These are phyloP conservation scores for Hydropsyche betteni DNA, from an alignment of 2,888 invertebrate species.

Conservation along the genomic window DNA sequence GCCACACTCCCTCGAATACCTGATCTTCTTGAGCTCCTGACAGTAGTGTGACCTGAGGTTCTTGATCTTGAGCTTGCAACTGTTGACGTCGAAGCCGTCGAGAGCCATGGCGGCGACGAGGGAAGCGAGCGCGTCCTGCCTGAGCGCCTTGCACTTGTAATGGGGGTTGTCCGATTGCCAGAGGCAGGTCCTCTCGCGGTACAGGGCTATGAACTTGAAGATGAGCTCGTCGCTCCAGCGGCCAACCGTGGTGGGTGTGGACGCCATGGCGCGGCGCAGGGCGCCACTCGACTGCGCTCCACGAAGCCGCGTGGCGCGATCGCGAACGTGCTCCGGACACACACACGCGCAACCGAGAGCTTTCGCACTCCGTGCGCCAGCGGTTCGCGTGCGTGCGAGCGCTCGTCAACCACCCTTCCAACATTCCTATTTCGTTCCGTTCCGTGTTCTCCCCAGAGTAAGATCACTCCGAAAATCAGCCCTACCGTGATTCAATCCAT, in stretches of 20 bases:
- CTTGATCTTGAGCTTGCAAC: conserved; percentile 54
- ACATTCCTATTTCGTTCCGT: too few species aligned
- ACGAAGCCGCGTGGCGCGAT: conserved; percentile 28
- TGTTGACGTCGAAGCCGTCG: conserved; percentile 52
- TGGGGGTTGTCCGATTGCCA: conserved; percentile 53
- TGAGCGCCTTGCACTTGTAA: conserved; percentile 52
- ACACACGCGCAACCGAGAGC: neutral
- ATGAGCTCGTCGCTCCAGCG: conserved; percentile 53
- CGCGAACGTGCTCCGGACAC: conserved; percentile 13
- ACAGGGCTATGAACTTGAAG: conserved; percentile 53
- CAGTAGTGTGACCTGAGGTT: conserved; percentile 54
- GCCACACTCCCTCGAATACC: conserved; percentile 31
- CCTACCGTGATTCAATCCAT: too few species aligned
- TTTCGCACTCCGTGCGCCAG: neutral
- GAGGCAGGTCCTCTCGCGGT: conserved; percentile 53
- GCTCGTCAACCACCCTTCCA: neutral
- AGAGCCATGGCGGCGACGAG: conserved; percentile 53
- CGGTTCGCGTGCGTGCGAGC: neutral
- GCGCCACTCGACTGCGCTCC: conserved; percentile 24
- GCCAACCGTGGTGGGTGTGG: conserved; percentile 7
- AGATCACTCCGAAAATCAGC: too few species aligned
- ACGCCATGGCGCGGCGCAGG: conserved; percentile 4
- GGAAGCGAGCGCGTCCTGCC: conserved; percentile 51
- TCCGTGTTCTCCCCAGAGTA: too few species aligned
- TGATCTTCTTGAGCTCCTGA: conserved; percentile 54